Base-by-base conservation (phyloP, 2,888 invertebrate species). In the Rhyacophila evoluta region DNA sequence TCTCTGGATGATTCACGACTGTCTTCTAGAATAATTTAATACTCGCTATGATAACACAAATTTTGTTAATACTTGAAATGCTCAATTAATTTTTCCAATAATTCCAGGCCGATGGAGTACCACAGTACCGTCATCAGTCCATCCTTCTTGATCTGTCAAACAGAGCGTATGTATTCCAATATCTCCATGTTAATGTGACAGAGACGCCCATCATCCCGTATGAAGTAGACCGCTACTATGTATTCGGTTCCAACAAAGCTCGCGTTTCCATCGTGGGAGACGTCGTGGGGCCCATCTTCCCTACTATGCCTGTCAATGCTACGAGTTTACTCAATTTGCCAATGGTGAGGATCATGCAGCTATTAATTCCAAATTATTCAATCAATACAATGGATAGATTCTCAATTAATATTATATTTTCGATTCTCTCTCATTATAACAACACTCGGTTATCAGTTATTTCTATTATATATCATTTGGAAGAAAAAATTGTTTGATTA, bases 101-200 rank as follows among this genome's bases (percentile, higher is more conserved):
- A 76, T 85, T 85, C 81, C 87, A 94, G 92, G 91, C 97, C 4
- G 98, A 98, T 87, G 98, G 98, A 10, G 88, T 98, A 1, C 95
- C 96, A 0, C 98, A 98, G 84, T 92, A 95, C 87, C 92, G 97
- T 0, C 98, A 99, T 89, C 97, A 98, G 83, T 95, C 98, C 0
- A 93, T 97, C 70, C 90, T 98, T 0, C 89, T 98, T 8, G 98
- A 98, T 90, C 91, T 99, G 79, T 97, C 97, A 82, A 97, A 95
- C 87, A 93, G 96, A 38, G 97, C 97, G 0, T 95, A 95, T 87
- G 94, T 96, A 74, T 94, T 98, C 88, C 97, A 98, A 84, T 97
- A 98, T 86, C 94, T 98, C 93, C 97, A 98, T 87, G 96, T 98
- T 0, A 97, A 97, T 87, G 94, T 98, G 4, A 97, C 98, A 0